Percentiles rank a stretch among this genome's conserved stretches.
These are phyloP conservation scores for Bergia puertoricense DNA, from an alignment of 92 coral and sea anemone genomes.

Conservation along the genomic window DNA sequence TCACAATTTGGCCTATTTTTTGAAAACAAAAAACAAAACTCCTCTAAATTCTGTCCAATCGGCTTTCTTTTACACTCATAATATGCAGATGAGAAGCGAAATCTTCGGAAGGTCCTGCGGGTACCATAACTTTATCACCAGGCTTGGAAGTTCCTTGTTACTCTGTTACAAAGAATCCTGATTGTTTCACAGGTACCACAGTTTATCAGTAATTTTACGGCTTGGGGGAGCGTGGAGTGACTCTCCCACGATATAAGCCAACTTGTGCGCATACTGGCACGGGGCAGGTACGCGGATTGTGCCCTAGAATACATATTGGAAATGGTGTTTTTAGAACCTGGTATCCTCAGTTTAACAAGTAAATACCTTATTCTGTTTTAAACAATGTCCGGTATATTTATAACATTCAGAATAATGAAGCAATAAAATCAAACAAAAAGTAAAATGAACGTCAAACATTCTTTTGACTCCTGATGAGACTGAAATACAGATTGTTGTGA, in stretches of 20 bases:
- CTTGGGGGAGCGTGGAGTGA: constrained; percentile 3
- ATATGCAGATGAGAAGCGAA: too few species aligned
- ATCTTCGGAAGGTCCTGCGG: too few species aligned
- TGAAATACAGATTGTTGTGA: too few species aligned
- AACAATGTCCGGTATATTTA: too few species aligned
- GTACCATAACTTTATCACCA: background rate
- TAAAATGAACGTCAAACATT: too few species aligned
- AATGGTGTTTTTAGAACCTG: background rate
- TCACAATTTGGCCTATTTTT: too few species aligned
- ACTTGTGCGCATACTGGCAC: constrained; percentile 24
- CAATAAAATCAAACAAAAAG: too few species aligned
- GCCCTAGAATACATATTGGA: background rate
- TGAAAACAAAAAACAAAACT: too few species aligned
- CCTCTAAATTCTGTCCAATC: too few species aligned
- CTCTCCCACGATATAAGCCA: constrained; percentile 14
- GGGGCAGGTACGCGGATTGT: constrained; percentile 17
- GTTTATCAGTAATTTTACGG: background rate
- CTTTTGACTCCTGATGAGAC: too few species aligned
- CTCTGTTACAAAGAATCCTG: background rate
- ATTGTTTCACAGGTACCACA: background rate
- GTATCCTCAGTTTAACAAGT: background rate
- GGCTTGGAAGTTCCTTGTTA: background rate
- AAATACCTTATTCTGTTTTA: background rate
- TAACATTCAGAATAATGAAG: too few species aligned
- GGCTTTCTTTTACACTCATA: too few species aligned